These are phyloP conservation scores for Dromas ardeola DNA, from an alignment of 2,113 vertebrate species.

Conservation along the genomic window DNA sequence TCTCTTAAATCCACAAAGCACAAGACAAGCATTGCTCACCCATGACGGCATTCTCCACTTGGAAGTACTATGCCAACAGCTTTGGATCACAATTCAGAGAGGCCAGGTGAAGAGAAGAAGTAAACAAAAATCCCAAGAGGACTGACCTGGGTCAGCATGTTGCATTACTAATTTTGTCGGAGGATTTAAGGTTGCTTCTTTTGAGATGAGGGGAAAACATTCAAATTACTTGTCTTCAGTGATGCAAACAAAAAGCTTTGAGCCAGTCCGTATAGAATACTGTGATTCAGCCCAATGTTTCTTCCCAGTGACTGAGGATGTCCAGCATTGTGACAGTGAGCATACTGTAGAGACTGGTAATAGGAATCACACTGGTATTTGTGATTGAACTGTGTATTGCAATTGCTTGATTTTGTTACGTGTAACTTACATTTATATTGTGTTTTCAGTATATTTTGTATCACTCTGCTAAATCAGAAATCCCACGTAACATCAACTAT, in stretches of 20 bases:
- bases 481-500: background rate
- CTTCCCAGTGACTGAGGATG: background rate
- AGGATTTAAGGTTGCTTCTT: background rate
- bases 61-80: background rate
- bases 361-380: background rate
- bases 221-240: background rate
- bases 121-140: background rate
- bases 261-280: background rate
- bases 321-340: fast-evolving
- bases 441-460: background rate
- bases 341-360: background rate
- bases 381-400: background rate
- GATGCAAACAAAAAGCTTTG: background rate
- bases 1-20: background rate
- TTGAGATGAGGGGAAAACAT: background rate
- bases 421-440: background rate
- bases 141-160: background rate
- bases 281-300: background rate
- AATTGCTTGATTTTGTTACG: background rate
- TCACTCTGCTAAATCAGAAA: background rate
- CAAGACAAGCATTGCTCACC: background rate
- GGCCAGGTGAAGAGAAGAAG: background rate
- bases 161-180: background rate
- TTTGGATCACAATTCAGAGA: background rate
- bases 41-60: background rate